Base-by-base conservation (phyloP, 2,113 vertebrate species). In the Sturnira hondurensis region DNA sequence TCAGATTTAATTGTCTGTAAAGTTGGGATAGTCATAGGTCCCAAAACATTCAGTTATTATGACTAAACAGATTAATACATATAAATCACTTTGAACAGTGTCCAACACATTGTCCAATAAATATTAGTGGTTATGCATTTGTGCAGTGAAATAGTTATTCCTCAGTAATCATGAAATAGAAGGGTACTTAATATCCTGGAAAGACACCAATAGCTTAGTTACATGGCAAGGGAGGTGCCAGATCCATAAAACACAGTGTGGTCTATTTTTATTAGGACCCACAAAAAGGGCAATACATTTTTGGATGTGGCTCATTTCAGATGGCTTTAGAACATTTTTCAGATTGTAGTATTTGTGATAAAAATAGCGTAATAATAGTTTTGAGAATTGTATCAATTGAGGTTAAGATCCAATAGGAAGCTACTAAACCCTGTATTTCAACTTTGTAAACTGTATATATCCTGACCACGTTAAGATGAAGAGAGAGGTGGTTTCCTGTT, bases 401-500 rank as follows among this genome's bases (percentile, higher is more conserved):
- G 80, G 26, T 89, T 82, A 89, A 84, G 58, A 82, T 83, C 38
- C 50, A 70, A 36, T 54, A 81, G 78, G 73, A 86, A 68, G 54
- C 38, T 43, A 91, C 50, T 90, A 94, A 61, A 82, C 83, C 41
- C 71, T 90, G 31, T 81, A 65, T 88, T 93, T 91, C 90, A 93
- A 31, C 83, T 50, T 93, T 67, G 43, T 88, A 85, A 87, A n/a
- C 33, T 96, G 28, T 91, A 73, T 91, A 73, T 77, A 83, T 83
- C 67, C 68, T 77, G 38, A 52, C 82, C 80, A 83, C 5, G 0
- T 61, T 87, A 83, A 96, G 31, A 61, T 78, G 45, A 86, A 50
- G 54, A 71, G 10, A 73, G 45, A 87, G 33, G 7, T 31, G 87
- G 47, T 52, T 96, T 97, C 52, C n/a, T 77, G 50, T 80, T 90